phyloP scores from a whole-genome alignment of 2,797 vertebrate genomes.

The Gobio occitaniae region DNA sequence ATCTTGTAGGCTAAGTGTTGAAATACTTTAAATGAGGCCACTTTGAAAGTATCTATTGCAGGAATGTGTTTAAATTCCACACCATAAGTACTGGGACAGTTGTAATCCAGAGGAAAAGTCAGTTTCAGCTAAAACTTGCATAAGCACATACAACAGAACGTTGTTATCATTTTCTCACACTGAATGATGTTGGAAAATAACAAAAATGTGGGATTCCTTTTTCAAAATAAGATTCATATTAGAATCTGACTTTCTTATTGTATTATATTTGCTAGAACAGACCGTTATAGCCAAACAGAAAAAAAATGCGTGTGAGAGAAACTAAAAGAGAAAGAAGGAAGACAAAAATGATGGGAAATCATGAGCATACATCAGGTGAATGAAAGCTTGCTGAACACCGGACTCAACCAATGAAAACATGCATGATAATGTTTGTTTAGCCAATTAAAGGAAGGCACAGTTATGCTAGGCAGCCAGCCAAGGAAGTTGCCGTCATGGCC shows the following conservation, averaged over 20 bases:
- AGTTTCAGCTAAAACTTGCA: background rate
- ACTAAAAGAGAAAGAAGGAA: background rate
- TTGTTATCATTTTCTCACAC: background rate
- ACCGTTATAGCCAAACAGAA: background rate
- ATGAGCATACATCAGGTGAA: constrained; percentile 37
- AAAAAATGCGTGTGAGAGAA: background rate
- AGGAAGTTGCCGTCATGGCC: background rate
- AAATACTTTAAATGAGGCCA: background rate
- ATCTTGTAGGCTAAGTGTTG: background rate
- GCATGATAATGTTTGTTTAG: constrained; percentile 15
- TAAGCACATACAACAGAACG: background rate
- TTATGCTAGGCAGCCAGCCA: constrained; percentile 1
- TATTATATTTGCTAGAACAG: too few species aligned
- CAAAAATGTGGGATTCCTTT: background rate
- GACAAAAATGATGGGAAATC: background rate
- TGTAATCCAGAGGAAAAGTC: background rate
- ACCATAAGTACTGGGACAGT: background rate
- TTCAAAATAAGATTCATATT: background rate
- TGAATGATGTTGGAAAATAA: background rate
- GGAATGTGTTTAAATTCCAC: background rate
- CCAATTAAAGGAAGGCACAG: constrained; percentile 47
- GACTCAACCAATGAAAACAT: constrained; percentile 46
- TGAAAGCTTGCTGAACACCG: constrained; percentile 54
- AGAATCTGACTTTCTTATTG: constrained; percentile 1
- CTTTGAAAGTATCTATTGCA: background rate